Evolutionary conservation across 1,140 invertebrate species (phyloP), one percentile per base, ranked within the genome.

Genomic region (Drosophila teissieri): DNA sequence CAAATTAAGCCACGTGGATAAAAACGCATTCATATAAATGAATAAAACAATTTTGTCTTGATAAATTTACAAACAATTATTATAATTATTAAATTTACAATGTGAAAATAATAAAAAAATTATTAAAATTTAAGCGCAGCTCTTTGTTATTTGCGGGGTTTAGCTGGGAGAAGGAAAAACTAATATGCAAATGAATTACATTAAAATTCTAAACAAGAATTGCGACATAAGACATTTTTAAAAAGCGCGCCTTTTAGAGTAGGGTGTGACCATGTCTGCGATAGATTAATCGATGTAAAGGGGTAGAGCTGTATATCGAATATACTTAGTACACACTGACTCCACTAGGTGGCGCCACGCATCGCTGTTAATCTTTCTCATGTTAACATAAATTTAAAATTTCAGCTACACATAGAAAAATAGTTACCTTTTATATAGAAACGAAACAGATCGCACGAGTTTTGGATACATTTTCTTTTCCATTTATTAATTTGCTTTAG

Each of bases 61-160:
- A 91, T 90, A 91, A 75, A 91, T 91, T 91, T 91, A 91, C 90
- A 91, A 56, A 54, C 67, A 79, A 88, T 84, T 89, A 89, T 88
- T 89, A 88, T 88, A 89, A 88, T 88, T 88, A 88, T 88, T 88
- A 88, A 89, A 88, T 88, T 88, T 88, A 88, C 83, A 86, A 86
- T 78, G 83, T 86, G 78, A 86, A 86, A 85, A 86, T 80, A 81
- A 80, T 75, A 75, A 73, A 57, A 79, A 86, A 81, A 88, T 80
- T 89, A 88, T 88, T 88, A 88, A 83, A 88, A 80, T 49, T 78
- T 78, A 70, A 70, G 42, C 8, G 24, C 14, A 27, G 24, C 2
- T 19, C 6, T 15, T 27, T 48, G 4, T 48, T 48, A 48, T 27
- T 27, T 27, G 14, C 31, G 22, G 46, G 14, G 22, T 7, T 46